Conservation (phyloP, 2,888 invertebrate genomes). For the Leucoma salicis region DNA sequence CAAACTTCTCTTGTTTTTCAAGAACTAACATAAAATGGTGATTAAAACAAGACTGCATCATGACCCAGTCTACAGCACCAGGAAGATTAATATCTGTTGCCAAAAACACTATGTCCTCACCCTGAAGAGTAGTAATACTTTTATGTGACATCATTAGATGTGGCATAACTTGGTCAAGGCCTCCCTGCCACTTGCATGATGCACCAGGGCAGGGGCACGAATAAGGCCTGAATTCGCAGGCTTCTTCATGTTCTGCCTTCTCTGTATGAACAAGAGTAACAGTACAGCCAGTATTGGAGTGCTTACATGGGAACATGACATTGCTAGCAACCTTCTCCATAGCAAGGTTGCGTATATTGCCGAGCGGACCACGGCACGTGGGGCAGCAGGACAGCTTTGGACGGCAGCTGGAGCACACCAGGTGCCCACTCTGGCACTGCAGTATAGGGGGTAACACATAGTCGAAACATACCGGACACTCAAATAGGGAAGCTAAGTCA, state of each 20-base stretch:
- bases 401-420: slow-evolving; percentile 98
- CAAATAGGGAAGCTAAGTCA: slow-evolving; percentile 94
- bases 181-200: slow-evolving; percentile 99
- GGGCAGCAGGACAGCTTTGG: slow-evolving; percentile 99
- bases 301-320: slow-evolving; percentile 99
- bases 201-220: slow-evolving; percentile 99
- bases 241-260: slow-evolving; percentile 99
- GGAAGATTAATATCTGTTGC: slow-evolving; percentile 99
- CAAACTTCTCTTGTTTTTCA: slow-evolving; percentile 98
- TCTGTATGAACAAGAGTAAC: slow-evolving; percentile 97
- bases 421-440: slow-evolving; percentile 99
- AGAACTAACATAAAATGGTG: slow-evolving; percentile 99
- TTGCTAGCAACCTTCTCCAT: slow-evolving; percentile 99
- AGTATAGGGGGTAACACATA: slow-evolving; percentile 99
- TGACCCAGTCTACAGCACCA: slow-evolving; percentile 99
- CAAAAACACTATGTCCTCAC: slow-evolving; percentile 99
- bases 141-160: slow-evolving; percentile 98
- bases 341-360: slow-evolving; percentile 98
- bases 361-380: slow-evolving; percentile 97
- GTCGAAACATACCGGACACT: slow-evolving; percentile 99
- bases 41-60: slow-evolving; percentile 99
- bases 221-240: slow-evolving; percentile 99
- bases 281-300: slow-evolving; percentile 96
- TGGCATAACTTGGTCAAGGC: slow-evolving; percentile 98
- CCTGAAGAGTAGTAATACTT: slow-evolving; percentile 98